A percentile compares a stretch with the other conserved stretches of the same genome.
Conservation (phyloP, 1,140 invertebrate species). For the Brachionus plicatilis region DNA sequence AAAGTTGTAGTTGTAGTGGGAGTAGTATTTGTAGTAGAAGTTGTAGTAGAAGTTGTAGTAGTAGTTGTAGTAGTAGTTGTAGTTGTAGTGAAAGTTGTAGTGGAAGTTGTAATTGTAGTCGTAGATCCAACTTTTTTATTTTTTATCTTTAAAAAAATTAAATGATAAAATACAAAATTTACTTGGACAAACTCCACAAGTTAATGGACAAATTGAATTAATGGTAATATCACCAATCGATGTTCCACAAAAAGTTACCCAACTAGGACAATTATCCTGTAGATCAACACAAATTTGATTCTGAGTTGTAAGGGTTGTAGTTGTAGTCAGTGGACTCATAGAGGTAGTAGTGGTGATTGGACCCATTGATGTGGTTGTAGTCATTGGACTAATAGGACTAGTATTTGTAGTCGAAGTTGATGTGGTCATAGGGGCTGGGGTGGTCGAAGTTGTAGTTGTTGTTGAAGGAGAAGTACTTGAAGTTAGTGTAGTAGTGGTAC, state of each 20-base stretch:
- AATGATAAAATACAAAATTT: not conserved
- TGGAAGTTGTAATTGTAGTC: not conserved
- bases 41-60: not conserved
- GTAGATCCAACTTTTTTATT: not conserved
- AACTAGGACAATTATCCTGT: not conserved
- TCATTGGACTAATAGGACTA: not conserved
- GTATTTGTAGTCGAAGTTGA: not conserved
- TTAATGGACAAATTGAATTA: not conserved
- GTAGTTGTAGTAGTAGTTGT: not conserved
- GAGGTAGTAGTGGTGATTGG: not conserved
- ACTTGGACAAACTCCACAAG: not conserved
- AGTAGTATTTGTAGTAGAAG: not conserved
- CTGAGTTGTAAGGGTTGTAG: not conserved
- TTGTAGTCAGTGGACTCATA: not conserved
- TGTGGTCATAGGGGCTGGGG: not conserved
- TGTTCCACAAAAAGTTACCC: not conserved
- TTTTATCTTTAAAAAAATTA: not conserved
- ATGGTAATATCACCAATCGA: not conserved
- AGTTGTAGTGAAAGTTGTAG: not conserved
- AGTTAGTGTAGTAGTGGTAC: not conserved
- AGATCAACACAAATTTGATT: not conserved
- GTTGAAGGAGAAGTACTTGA: not conserved
- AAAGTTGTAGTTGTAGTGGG: not conserved
- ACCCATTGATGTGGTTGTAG: not conserved
- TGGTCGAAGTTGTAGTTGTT: not conserved